A percentile compares a stretch with the other conserved stretches of the same genome.
phyloP scores from a whole-genome alignment of 2,888 invertebrate genomes.

The Priocnemis perturbator region DNA sequence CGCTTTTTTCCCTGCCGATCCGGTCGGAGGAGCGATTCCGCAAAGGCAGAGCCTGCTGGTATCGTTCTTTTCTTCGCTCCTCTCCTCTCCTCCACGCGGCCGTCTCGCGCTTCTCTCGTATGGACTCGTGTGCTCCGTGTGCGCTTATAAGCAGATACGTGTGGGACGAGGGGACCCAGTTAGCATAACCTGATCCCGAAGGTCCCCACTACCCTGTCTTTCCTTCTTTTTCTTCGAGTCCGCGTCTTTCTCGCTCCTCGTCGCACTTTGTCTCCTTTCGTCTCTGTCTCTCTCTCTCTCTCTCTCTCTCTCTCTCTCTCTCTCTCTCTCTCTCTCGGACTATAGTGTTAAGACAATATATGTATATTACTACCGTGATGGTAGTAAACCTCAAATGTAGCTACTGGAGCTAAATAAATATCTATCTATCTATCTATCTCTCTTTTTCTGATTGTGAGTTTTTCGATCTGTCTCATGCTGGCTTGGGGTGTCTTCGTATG shows the following conservation, averaged over 20 bases:
- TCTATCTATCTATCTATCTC: too few relatives aligned
- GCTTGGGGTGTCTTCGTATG: too few relatives aligned
- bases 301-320: slow-evolving; percentile 19
- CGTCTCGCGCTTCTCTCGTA: neutral
- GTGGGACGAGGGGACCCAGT: slow-evolving; percentile 64
- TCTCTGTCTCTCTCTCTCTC: neutral
- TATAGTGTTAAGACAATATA: too few relatives aligned
- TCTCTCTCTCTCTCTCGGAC: too few relatives aligned
- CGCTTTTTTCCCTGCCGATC: slow-evolving; percentile 13
- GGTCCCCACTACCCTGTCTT: slow-evolving; percentile 50
- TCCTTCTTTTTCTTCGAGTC: slow-evolving; percentile 27
- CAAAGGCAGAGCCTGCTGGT: slow-evolving; percentile 42
- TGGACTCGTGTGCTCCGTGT: slow-evolving; percentile 4
- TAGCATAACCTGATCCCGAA: slow-evolving; percentile 72
- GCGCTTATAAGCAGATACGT: slow-evolving; percentile 54
- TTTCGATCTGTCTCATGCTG: slow-evolving; percentile 9
- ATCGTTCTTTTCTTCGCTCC: slow-evolving; percentile 37
- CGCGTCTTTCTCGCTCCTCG: slow-evolving; percentile 14
- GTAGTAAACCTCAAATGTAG: too few relatives aligned
- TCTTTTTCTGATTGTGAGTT: too few relatives aligned
- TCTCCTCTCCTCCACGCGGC: neutral
- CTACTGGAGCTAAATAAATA: too few relatives aligned
- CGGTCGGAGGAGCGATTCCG: slow-evolving; percentile 45
- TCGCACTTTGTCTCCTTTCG: slow-evolving; percentile 16
- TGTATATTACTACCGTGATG: too few relatives aligned